phyloP scores from a whole-genome alignment of 2,888 invertebrate genomes.

The Gymnosoma rotundatum region DNA sequence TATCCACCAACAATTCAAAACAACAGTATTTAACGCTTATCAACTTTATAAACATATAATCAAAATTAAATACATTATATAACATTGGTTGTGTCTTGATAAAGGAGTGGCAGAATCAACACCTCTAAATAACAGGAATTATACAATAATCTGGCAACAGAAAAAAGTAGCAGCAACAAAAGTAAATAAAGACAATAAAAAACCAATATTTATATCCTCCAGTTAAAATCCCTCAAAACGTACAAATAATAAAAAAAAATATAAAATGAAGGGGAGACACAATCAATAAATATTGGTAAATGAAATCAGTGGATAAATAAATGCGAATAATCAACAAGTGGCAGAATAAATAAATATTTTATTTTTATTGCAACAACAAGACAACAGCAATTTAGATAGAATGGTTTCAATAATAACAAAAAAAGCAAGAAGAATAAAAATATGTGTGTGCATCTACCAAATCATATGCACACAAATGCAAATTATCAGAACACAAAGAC shows the following conservation, averaged over 20 bases:
- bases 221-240: conserved; percentile 31
- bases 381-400: conserved; percentile 69
- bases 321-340: conserved; percentile 63
- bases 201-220: conserved; percentile 52
- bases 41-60: conserved; percentile 47
- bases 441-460: conserved; percentile 4
- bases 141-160: conserved; percentile 57
- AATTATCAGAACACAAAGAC: neutral
- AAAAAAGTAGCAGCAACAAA: conserved; percentile 32
- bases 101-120: conserved; percentile 69
- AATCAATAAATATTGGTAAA: conserved; percentile 63
- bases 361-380: conserved; percentile 62
- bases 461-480: conserved; percentile 17
- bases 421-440: conserved; percentile 28
- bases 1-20: conserved; percentile 10
- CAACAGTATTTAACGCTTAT: conserved; percentile 14
- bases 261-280: conserved; percentile 14
- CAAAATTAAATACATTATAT: conserved; percentile 49
- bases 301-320: conserved; percentile 49
- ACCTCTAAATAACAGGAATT: conserved; percentile 70
- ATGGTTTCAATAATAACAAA: conserved; percentile 20
- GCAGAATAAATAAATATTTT: conserved; percentile 66
- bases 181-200: conserved; percentile 18
- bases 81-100: conserved; percentile 48
- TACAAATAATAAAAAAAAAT: conserved; percentile 9